Percentiles rank a stretch among this genome's conserved stretches.
phyloP scores from a whole-genome alignment of 2,797 vertebrate genomes.

The Cryptoblepharus egeriae region DNA sequence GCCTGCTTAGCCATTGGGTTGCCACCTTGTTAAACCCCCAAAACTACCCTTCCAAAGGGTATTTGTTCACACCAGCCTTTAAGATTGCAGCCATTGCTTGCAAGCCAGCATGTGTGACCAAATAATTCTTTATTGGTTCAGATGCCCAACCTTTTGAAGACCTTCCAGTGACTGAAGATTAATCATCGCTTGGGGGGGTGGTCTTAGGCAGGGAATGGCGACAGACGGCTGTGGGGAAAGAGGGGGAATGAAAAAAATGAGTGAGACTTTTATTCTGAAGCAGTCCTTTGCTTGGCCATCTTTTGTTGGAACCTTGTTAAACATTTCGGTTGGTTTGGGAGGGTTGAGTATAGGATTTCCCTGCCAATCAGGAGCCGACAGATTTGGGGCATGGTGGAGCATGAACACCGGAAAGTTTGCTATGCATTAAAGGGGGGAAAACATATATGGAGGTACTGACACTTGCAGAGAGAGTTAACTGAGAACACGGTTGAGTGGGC shows the following conservation, averaged over 20 bases:
- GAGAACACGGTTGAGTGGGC: constrained; percentile 53
- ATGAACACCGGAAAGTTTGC: constrained; percentile 70
- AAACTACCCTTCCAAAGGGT: constrained; percentile 32
- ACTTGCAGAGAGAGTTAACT: constrained; percentile 55
- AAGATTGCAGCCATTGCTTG: constrained; percentile 32
- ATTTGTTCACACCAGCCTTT: constrained; percentile 41
- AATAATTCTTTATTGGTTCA: constrained; percentile 15
- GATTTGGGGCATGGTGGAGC: constrained; percentile 74
- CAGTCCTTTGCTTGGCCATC: constrained; percentile 73
- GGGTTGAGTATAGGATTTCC: constrained; percentile 76
- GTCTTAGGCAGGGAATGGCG: constrained; percentile 54
- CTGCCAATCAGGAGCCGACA: constrained; percentile 79
- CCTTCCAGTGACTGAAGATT: constrained; percentile 54
- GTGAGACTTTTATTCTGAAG: constrained; percentile 84
- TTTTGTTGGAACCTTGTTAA: constrained; percentile 83
- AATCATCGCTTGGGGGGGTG: constrained; percentile 59
- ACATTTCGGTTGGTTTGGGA: constrained; percentile 76
- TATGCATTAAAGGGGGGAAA: constrained; percentile 53
- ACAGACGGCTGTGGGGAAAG: constrained; percentile 46
- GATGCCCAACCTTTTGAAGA: constrained; percentile 40
- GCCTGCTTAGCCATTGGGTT: no score
- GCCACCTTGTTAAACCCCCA: background rate
- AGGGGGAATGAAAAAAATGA: constrained; percentile 50
- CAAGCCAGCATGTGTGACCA: background rate
- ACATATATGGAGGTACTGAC: constrained; percentile 60